phyloP scores from a whole-genome alignment of 2,888 invertebrate genomes.

The Dichetophora obliterata region DNA sequence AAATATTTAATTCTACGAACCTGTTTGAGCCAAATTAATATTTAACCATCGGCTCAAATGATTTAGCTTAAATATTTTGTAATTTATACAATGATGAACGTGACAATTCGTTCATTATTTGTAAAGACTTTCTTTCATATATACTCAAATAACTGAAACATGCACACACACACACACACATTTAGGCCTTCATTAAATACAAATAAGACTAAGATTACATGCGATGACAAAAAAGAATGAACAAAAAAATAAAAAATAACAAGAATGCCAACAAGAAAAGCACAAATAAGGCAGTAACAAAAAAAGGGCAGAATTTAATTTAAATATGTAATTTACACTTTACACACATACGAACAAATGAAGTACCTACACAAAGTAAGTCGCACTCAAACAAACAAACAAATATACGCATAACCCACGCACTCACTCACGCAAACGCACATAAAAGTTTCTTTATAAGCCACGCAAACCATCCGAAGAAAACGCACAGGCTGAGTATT shows the following conservation, averaged over 20 bases:
- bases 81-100: constrained; percentile 3
- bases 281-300: constrained; percentile 3
- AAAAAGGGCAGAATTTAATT: constrained; percentile 8
- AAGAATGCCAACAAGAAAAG: constrained; percentile 3
- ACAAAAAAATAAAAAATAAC: not conserved
- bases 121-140: not conserved
- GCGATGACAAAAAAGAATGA: not conserved
- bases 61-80: not conserved
- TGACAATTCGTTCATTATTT: not conserved
- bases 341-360: not conserved
- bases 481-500: not conserved
- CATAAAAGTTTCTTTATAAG: not conserved
- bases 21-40: constrained; percentile 1
- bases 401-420: not conserved
- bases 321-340: constrained; percentile 22
- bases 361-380: not conserved
- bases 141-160: not conserved
- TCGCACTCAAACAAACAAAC: not conserved
- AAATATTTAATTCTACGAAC: not conserved
- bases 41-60: not conserved
- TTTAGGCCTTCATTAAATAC: not conserved
- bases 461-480: not conserved
- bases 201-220: not conserved
- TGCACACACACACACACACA: not conserved
- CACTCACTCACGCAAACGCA: not conserved